Evolutionary conservation across 2,113 vertebrate genomes (phyloP), one percentile per base, ranked within the genome.

Genomic region (Ophiodon elongatus): DNA sequence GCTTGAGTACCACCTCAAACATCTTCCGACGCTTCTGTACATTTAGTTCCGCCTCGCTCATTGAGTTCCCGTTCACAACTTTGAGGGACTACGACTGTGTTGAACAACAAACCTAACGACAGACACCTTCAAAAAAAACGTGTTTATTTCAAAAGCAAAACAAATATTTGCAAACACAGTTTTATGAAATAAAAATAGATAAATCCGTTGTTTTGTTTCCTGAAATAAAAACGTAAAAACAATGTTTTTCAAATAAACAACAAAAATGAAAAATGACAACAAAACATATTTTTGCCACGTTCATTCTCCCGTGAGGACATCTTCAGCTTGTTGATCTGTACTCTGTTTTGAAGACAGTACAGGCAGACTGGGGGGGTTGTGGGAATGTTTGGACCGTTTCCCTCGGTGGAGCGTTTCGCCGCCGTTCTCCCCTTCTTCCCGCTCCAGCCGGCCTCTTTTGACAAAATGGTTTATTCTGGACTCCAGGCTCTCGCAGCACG

Each of bases 401-500:
- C 88, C 93, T 87, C 65, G 76, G 70, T 92, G 87, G 19, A 86
- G 71, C 2, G 14, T 75, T 69, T 92, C 94, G 2, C 90, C 89
- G 8, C 94, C 94, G 3, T 92, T 76, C 75, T 95, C 94, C 19
- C 91, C 91, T 74, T 94, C 94, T 37, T 94, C 94, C 3, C 88
- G 80, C 79, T 96, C 95, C 14, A 98, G 95, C 62, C 98, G 91
- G 39, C 98, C 98, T 89, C 97, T 95, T 10, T 93, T 96, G 69
- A 98, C 95, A 45, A 96, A 98, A 77, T 97, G 97, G 52, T 96
- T 94, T 79, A 99, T 98, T 50, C 97, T 93, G 1, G 97, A 96
- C 89, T 99, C 97, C 88, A 99, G 89, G 63, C 96, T 97, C 93
- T 98, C 95, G 37, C 98, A 98, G 62, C 95, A 93, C 0, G 97